Conservation (phyloP, 2,113 vertebrate species). For the Passer montanus region DNA sequence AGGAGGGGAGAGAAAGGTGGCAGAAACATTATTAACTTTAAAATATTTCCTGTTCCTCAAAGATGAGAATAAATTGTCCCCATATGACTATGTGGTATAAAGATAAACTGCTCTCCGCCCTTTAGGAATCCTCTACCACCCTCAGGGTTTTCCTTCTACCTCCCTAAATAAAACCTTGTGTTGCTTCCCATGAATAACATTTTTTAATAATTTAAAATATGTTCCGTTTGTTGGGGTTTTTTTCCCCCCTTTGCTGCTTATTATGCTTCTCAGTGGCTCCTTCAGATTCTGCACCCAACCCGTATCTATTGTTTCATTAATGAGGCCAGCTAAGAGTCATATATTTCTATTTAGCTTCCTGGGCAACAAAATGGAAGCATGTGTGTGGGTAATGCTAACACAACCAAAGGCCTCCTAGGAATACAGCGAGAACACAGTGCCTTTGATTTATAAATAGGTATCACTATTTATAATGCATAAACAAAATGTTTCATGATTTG, state of each 20-base stretch:
- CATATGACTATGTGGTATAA: conserved; percentile 12
- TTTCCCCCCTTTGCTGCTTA: neutral
- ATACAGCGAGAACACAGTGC: conserved; percentile 14
- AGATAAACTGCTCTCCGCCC: conserved; percentile 9
- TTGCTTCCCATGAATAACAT: neutral
- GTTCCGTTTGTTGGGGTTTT: neutral
- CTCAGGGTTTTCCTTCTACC: neutral
- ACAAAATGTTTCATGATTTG: conserved; percentile 62
- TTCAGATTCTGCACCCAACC: neutral
- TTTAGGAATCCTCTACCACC: conserved; percentile 25
- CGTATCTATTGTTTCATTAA: neutral
- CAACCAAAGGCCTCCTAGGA: conserved; percentile 51
- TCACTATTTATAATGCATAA: conserved; percentile 70
- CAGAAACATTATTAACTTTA: conserved; percentile 67
- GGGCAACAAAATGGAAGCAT: conserved; percentile 30
- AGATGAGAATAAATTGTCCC: conserved; percentile 67
- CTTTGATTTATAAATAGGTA: conserved; percentile 70
- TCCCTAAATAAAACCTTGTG: neutral
- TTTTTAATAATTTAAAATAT: conserved; percentile 21
- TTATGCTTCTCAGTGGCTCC: neutral
- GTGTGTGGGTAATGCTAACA: conserved; percentile 18
- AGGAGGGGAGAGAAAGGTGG: conserved; percentile 22
- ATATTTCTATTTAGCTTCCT: conserved; percentile 42
- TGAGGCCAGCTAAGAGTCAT: neutral
- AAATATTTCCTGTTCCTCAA: conserved; percentile 54